These are phyloP conservation scores for Neodon shergylaensis DNA, from an alignment of 2,113 vertebrate species.

Conservation along the genomic window DNA sequence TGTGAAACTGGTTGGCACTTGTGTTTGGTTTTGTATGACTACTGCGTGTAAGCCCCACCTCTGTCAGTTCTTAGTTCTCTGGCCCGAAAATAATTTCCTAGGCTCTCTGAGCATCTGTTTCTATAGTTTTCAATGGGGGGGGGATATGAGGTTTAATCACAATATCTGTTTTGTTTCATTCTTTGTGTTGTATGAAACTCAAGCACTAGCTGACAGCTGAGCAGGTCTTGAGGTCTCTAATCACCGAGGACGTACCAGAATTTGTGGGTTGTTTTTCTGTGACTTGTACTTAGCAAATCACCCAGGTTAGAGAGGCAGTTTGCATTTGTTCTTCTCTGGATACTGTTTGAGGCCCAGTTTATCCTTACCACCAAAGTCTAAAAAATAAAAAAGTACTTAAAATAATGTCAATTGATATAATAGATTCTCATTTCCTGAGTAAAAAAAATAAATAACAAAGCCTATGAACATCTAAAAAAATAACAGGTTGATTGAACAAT, in stretches of 20 bases:
- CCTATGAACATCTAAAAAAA: background rate
- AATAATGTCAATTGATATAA: background rate
- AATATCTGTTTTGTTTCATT: accelerated
- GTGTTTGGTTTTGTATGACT: background rate
- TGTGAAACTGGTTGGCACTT: background rate
- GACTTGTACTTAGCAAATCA: background rate
- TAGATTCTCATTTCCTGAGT: background rate
- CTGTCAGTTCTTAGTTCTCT: background rate
- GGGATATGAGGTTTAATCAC: accelerated
- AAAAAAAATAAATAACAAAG: background rate
- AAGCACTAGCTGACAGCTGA: background rate
- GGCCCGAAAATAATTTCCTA: background rate
- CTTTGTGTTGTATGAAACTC: accelerated
- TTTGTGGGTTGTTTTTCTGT: background rate
- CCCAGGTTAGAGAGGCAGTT: background rate
- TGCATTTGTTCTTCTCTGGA: background rate
- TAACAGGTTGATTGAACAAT: background rate
- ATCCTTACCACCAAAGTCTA: background rate
- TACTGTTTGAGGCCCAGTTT: background rate
- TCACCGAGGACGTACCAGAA: too few relatives aligned
- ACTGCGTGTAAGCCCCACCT: accelerated
- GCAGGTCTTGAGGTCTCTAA: background rate
- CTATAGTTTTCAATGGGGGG: background rate
- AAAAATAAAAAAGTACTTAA: background rate
- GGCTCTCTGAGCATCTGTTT: background rate